Evolutionary conservation across 2,797 vertebrate species (phyloP).

Genomic region (Erethizon dorsatum): DNA sequence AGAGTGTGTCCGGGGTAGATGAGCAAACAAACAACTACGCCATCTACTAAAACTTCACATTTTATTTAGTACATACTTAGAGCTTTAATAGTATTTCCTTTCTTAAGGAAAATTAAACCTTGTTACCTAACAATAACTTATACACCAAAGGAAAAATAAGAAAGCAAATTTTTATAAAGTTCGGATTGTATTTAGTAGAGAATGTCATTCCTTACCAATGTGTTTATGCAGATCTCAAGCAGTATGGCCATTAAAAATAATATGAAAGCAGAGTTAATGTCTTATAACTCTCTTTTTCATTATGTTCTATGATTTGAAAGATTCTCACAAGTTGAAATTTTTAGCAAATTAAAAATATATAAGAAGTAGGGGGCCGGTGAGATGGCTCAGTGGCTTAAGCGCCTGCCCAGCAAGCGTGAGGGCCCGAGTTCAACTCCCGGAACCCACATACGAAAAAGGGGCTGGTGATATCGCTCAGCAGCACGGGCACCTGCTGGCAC

Average conservation of each 20-base stretch:
- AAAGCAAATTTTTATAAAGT: background rate
- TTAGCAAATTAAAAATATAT: conserved; percentile 36
- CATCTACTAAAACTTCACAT: background rate
- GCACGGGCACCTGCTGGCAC: no score
- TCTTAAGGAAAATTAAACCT: background rate
- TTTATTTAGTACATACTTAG: background rate
- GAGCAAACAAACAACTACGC: accelerated
- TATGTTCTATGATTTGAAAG: background rate
- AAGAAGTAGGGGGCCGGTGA: background rate
- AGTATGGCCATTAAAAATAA: background rate
- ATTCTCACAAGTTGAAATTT: conserved; percentile 18
- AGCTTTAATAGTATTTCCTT: background rate
- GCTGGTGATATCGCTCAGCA: no score
- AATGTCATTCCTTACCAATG: background rate
- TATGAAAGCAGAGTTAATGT: conserved; percentile 10
- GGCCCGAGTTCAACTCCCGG: no score
- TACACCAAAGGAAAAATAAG: background rate
- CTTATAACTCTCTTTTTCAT: background rate
- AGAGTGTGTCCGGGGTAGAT: background rate
- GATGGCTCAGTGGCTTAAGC: no score
- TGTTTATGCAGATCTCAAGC: background rate
- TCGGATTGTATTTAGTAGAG: background rate
- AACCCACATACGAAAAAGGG: no score
- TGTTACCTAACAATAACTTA: background rate
- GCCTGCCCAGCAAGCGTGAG: no score